Percentiles rank a stretch among this genome's conserved stretches.
Conservation (phyloP, 2,113 vertebrate species). For the Nanger granti region DNA sequence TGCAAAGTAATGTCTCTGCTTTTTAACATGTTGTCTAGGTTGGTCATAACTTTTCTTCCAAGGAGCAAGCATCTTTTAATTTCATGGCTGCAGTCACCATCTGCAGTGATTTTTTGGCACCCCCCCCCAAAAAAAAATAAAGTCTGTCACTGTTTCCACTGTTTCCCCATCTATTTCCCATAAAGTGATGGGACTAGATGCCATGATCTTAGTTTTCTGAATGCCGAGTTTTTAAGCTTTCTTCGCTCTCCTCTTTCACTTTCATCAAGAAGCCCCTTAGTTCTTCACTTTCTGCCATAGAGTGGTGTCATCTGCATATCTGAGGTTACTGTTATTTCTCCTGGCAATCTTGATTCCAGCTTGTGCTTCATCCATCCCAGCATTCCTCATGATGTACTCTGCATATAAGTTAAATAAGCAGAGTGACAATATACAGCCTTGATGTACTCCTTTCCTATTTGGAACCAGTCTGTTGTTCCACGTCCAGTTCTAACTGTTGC, state of each 20-base stretch:
- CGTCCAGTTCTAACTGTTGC: not conserved
- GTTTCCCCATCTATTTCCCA: not conserved
- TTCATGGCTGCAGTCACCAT: not conserved
- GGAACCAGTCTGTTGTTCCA: not conserved
- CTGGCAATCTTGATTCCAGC: not conserved
- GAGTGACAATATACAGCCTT: not conserved
- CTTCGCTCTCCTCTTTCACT: not conserved
- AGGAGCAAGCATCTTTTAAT: not conserved
- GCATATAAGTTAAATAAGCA: not conserved
- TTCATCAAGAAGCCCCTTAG: not conserved
- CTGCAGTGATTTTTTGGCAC: not conserved
- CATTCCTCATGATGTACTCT: not conserved
- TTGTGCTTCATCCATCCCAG: not conserved
- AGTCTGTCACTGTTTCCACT: not conserved
- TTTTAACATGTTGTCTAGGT: not conserved
- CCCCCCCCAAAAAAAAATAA: not conserved
- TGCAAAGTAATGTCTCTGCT: not conserved
- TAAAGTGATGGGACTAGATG: not conserved
- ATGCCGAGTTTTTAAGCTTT: not conserved
- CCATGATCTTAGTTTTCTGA: not conserved
- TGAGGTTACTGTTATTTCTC: not conserved
- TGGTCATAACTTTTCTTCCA: not conserved
- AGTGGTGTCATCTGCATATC: not conserved
- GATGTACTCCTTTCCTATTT: not conserved
- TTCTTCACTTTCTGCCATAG: not conserved